Evolutionary conservation across 30 jellyfish, hydroid and myxozoan genomes (phyloP).

Genomic region (Aurelia aurita complex sp. Pacific): DNA sequence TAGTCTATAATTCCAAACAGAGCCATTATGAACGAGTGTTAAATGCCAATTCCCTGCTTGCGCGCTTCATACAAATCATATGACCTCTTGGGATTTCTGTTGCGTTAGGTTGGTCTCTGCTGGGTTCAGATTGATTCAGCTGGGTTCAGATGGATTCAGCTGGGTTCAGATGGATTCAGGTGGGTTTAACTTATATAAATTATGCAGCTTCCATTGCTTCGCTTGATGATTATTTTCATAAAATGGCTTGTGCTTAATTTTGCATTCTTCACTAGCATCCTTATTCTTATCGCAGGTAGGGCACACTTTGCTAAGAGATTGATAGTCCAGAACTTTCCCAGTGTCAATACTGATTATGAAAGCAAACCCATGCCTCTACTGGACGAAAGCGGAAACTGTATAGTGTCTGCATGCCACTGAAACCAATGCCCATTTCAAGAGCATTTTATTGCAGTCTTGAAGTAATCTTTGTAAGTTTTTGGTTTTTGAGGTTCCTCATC

Average conservation of each 20-base stretch:
- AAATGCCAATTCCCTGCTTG: no score
- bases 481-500: neutral
- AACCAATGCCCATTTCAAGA: slow-evolving; percentile 20
- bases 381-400: neutral
- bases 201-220: slow-evolving; percentile 45
- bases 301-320: slow-evolving; percentile 26
- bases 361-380: slow-evolving; percentile 10
- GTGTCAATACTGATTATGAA: slow-evolving; percentile 26
- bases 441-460: slow-evolving; percentile 12
- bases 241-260: slow-evolving; percentile 1
- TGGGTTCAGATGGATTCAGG: no score
- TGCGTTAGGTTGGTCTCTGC: no score
- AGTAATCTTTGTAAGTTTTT: neutral
- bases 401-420: slow-evolving; percentile 9
- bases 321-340: slow-evolving; percentile 26
- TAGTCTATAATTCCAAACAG: no score
- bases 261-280: slow-evolving; percentile 44
- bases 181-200: no score
- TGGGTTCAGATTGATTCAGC: no score
- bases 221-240: slow-evolving; percentile 20
- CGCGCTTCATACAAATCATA: no score
- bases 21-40: no score
- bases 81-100: no score
- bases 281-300: slow-evolving; percentile 22
- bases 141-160: no score